Percentiles rank a stretch among this genome's conserved stretches.
Conservation (phyloP, 2,797 vertebrate species). For the Pangasius sanitwongsei region DNA sequence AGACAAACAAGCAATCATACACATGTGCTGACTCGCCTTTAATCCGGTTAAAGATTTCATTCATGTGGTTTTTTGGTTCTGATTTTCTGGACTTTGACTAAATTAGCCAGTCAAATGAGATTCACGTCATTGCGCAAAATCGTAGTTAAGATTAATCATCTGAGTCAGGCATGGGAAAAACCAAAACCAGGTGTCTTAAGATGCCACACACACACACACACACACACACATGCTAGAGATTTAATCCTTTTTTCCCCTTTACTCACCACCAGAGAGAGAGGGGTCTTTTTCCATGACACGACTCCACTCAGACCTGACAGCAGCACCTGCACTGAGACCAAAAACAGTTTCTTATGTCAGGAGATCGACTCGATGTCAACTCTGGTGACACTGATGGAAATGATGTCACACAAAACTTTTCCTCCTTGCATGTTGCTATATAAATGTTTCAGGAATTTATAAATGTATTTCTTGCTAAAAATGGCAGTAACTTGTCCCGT, state of each 20-base stretch:
- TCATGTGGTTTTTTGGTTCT: not conserved
- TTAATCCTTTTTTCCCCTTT: not conserved
- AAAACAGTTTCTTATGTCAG: constrained; percentile 9
- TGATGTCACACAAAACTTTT: not conserved
- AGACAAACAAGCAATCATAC: not conserved
- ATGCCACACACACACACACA: not conserved
- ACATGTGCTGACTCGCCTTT: not conserved
- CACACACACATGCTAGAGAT: not conserved
- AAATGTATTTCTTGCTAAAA: not conserved
- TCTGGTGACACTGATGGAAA: not conserved
- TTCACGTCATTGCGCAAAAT: not conserved
- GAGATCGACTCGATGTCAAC: not conserved
- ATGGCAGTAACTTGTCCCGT: not conserved
- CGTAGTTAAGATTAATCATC: not conserved
- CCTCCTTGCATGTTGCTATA: not conserved
- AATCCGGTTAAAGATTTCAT: not conserved
- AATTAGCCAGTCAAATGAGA: not conserved
- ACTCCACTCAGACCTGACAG: constrained; percentile 94
- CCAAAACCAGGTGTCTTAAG: constrained; percentile 7
- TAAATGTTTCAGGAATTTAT: not conserved
- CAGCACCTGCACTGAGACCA: constrained; percentile 81
- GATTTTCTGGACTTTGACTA: constrained; percentile 8
- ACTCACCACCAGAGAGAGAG: constrained; percentile 94
- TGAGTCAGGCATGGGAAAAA: constrained; percentile 14
- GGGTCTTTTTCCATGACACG: constrained; percentile 95